Evolutionary conservation across 2,888 invertebrate genomes (phyloP), one percentile per base, ranked within the genome.

Genomic region (Thymelicus lineola): DNA sequence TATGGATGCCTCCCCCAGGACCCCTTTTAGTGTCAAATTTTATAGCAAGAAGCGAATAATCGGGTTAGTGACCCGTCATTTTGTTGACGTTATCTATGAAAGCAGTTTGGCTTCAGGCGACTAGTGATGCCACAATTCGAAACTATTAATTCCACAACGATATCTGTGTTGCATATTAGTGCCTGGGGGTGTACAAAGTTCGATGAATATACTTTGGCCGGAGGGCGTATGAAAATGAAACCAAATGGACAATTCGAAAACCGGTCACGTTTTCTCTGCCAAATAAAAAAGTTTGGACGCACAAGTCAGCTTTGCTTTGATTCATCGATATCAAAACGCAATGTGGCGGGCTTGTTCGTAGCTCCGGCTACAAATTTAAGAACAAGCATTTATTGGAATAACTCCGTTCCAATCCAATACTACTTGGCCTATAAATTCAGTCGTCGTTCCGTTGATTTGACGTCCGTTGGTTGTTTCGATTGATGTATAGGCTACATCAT

Each of bases 241-340:
- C 48, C 69, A 58, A 69, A 62, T 38, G 46, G 62, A 68, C 68
- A 62, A 57, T 69, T 38, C 4, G 58, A 12, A 69, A 63, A 58
- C 69, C 57, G 69, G 63, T 69, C 69, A 69, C 69, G 69, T 69
- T 57, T 63, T 38, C 63, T 36, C 69, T 63, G 48, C 38, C 69
- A 57, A 69, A 63, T 69, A 75, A 74, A 71, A 58, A 57, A 45
- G 53, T 68, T 72, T 67, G 70, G 71, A 73, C 35, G 45, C 55
- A 67, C 59, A 28, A 67, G 58, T 45, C 48, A 58, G 70, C 55
- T 60, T 62, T 57, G 69, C 58, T 69, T 36, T 68, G 68, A 68
- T 68, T 68, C 55, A 55, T 62, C 15, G 55, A 57, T 63, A 63
- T 69, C 17, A 69, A 60, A 67, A 48, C 57, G 69, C 57, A n/a